phyloP scores from a whole-genome alignment of 2,797 vertebrate genomes.

The Knipowitschia caucasica region DNA sequence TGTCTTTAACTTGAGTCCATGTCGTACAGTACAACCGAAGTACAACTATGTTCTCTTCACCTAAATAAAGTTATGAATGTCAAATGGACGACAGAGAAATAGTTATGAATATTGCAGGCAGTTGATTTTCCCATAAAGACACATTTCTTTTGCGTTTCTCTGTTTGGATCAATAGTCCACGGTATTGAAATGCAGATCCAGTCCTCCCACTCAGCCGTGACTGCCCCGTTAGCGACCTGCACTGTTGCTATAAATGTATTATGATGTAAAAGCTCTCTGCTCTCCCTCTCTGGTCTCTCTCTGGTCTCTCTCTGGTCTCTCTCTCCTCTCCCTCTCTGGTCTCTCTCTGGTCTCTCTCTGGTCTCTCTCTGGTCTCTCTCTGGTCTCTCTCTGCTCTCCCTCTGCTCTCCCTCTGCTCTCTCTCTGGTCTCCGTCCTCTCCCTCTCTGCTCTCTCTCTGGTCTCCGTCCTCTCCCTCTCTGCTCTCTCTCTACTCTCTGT shows the following conservation, averaged over 20 bases:
- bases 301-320: conserved; percentile 73
- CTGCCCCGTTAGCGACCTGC: neutral
- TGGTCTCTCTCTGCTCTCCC: no score
- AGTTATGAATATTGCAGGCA: neutral
- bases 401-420: no score
- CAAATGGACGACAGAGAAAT: neutral
- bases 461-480: conserved; percentile 50
- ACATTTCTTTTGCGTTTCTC: neutral
- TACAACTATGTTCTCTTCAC: no score
- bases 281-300: conserved; percentile 27
- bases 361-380: no score
- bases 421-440: no score
- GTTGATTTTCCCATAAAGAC: conserved; percentile 6
- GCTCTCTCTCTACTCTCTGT: no score
- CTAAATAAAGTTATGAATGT: no score
- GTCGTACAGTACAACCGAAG: no score
- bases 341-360: no score
- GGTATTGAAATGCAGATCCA: neutral
- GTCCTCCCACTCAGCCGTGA: neutral
- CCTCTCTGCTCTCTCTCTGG: no score
- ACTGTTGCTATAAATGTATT: conserved; percentile 17
- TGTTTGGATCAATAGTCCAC: neutral
- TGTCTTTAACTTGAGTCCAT: no score
- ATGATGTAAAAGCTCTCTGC: conserved; percentile 16
- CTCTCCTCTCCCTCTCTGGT: no score